Evolutionary conservation across 2,113 vertebrate genomes (phyloP).

Genomic region (Paratilapia polleni): DNA sequence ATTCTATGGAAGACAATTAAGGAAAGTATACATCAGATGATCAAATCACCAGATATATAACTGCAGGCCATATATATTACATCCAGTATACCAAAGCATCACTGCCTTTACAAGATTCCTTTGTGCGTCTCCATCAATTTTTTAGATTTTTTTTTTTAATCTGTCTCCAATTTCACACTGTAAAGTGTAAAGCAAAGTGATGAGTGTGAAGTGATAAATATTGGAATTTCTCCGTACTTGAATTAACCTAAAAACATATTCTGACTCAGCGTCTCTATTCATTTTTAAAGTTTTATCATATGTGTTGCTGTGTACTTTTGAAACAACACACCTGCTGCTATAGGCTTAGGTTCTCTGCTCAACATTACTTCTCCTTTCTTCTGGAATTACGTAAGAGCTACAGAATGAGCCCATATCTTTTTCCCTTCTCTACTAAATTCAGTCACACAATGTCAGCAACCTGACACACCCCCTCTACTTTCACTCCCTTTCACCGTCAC

Average conservation of each 20-base stretch:
- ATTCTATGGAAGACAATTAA: conserved; percentile 81
- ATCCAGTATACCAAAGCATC: background rate
- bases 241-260: background rate
- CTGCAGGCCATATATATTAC: background rate
- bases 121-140: conserved; percentile 47
- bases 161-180: conserved; percentile 17
- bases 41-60: background rate
- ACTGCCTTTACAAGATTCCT: conserved; percentile 12
- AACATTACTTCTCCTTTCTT: background rate
- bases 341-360: background rate
- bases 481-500: conserved; percentile 78
- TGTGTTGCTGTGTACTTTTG: background rate
- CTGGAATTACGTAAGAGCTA: conserved; percentile 64
- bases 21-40: background rate
- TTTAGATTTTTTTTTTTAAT: conserved; percentile 11
- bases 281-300: background rate
- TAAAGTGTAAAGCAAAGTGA: background rate
- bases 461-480: conserved; percentile 74
- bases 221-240: background rate
- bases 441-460: conserved; percentile 55
- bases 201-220: background rate
- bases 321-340: background rate
- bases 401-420: conserved; percentile 35
- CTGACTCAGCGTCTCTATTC: background rate
- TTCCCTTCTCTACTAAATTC: conserved; percentile 35